Base-by-base conservation (phyloP, 2,888 invertebrate genomes). In the Linyphia triangularis region DNA sequence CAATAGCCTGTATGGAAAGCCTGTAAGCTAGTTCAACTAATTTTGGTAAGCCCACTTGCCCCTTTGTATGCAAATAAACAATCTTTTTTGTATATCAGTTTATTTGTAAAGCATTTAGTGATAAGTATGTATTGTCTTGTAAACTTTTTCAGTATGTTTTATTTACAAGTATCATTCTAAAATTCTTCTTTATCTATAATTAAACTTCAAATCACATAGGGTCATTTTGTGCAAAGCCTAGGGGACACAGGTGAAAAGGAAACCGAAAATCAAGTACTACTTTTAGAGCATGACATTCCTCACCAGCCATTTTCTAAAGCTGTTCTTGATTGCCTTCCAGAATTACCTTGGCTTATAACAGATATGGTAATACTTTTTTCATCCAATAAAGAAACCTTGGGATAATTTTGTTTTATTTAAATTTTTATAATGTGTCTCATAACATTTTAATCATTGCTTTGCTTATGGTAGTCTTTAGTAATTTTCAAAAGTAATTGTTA, bases 241-340 rank as follows among this genome's bases (percentile, higher is more conserved):
- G 99, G 99, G 19, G 95, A 95, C 73, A 95, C 98, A 89, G 99
- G 99, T 28, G 97, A 98, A 92, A 97, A 97, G 92, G 95, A 96
- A 16, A 98, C 99, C 0, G 99, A 99, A 93, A 99, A 99, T 92
- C 98, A 99, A 93, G 99, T 94, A 9, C 95, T 99, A 59, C 94
- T 99, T 1, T 92, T 99, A 89, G 99, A 99, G 92, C 98, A 99
- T 92, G 99, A 99, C 93, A 96, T 99, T 1, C 99, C 99, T 0
- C 98, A 99, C 92, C 96, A 96, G 90, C 95, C 96, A 90, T 99
- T 99, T 93, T 98, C 98, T 0, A 97, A 98, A 91, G 96, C 97
- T 40, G 99, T 99, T 19, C 94, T 98, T 0, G 95, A 95, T 83
- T 99, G 97, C 92, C 94, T 99, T 65, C 99, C 99, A 0, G 94